Percentiles rank a stretch among this genome's conserved stretches.
phyloP scores from a whole-genome alignment of 2,113 vertebrate genomes.

The Pteronura brasiliensis region DNA sequence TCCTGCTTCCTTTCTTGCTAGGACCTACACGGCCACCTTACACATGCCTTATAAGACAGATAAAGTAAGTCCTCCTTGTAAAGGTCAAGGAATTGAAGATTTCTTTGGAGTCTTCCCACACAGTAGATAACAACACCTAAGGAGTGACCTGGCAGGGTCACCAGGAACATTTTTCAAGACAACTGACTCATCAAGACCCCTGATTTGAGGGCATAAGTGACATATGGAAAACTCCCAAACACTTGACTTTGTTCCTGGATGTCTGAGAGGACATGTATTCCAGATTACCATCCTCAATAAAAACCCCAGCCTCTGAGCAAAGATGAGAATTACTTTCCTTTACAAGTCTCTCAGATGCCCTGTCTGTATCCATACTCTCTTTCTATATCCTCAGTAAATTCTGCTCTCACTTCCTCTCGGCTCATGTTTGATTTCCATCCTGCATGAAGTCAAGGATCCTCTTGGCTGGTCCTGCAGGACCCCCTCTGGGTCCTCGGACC shows the following conservation, averaged over 20 bases:
- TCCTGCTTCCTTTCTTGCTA: background rate
- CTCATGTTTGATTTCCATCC: background rate
- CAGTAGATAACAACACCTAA: background rate
- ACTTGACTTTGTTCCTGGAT: background rate
- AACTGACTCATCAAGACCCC: background rate
- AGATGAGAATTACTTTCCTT: background rate
- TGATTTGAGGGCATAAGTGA: background rate
- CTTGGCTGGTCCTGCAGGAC: background rate
- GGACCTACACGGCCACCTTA: background rate
- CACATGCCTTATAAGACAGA: background rate
- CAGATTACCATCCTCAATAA: background rate
- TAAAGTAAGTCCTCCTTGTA: background rate
- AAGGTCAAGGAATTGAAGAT: background rate
- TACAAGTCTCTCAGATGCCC: background rate
- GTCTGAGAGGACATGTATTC: background rate
- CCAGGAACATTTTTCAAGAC: background rate
- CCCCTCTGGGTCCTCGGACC: background rate
- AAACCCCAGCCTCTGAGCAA: background rate
- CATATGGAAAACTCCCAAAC: background rate
- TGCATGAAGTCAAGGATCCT: background rate
- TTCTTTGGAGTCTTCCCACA: background rate
- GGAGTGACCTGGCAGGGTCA: background rate
- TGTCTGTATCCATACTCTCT: background rate
- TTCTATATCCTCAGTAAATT: background rate
- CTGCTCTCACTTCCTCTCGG: background rate